These are phyloP conservation scores for Actinemys pallida DNA, from an alignment of 2,113 vertebrate genomes.

Conservation along the genomic window DNA sequence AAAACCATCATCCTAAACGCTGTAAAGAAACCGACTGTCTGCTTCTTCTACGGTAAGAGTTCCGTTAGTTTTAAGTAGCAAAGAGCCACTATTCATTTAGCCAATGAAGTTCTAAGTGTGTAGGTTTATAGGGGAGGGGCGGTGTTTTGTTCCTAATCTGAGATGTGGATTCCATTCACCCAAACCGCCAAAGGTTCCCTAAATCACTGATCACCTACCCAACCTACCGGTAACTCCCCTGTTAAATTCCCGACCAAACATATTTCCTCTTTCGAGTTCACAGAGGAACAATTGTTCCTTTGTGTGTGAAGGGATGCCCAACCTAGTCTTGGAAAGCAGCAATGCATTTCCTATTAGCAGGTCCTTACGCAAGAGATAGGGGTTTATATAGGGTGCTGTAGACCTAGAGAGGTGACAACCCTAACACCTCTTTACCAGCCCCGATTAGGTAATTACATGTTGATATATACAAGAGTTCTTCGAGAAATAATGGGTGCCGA, in stretches of 20 bases:
- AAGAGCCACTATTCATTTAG: neutral
- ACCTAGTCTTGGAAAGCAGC: neutral
- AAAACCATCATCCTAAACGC: neutral
- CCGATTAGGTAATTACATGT: neutral
- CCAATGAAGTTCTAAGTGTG: neutral
- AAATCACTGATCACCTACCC: neutral
- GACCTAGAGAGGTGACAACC: neutral
- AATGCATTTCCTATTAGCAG: neutral
- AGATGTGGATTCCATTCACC: neutral
- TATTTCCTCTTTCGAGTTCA: accelerated
- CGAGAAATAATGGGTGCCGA: neutral
- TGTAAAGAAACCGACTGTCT: neutral
- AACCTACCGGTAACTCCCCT: neutral
- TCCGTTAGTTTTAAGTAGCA: neutral
- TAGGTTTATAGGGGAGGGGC: neutral
- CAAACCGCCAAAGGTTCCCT: neutral
- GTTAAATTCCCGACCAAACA: neutral
- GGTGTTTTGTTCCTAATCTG: neutral
- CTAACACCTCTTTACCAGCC: neutral
- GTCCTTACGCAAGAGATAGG: neutral
- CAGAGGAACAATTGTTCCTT: neutral
- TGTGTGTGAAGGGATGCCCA: accelerated
- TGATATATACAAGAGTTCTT: neutral
- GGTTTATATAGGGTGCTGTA: neutral
- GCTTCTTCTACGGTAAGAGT: neutral